Evolutionary conservation across 2,113 vertebrate genomes (phyloP).

Genomic region (Coregonus clupeaformis): DNA sequence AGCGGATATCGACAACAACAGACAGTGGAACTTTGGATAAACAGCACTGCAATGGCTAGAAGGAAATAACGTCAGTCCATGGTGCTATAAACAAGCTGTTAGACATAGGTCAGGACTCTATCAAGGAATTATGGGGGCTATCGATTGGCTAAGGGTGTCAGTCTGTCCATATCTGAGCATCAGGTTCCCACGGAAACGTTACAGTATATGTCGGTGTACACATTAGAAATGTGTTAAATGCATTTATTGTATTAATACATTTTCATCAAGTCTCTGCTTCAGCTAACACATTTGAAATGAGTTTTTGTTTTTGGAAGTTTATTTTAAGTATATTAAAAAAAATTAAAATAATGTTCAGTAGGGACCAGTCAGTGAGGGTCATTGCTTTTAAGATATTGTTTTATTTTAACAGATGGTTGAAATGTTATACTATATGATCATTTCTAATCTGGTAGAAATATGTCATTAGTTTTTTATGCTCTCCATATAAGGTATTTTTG

Average conservation of each 20-base stretch:
- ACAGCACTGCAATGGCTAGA: background rate
- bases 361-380: background rate
- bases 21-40: conserved; percentile 11
- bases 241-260: too few species aligned
- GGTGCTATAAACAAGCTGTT: background rate
- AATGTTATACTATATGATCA: background rate
- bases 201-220: too few species aligned
- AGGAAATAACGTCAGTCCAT: background rate
- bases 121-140: background rate
- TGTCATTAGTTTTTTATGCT: background rate
- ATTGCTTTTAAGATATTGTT: background rate
- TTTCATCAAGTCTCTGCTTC: too few species aligned
- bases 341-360: background rate
- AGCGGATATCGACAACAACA: conserved; percentile 3
- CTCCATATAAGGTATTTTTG: background rate
- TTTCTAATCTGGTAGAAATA: background rate
- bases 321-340: too few species aligned
- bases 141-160: too few species aligned
- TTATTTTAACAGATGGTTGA: background rate
- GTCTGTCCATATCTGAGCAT: background rate
- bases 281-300: too few species aligned
- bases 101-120: background rate
- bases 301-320: too few species aligned
- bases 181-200: background rate
- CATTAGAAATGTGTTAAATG: too few species aligned